Evolutionary conservation across 2,888 invertebrate genomes (phyloP), one percentile per base, ranked within the genome.

Genomic region (Agrotis puta): DNA sequence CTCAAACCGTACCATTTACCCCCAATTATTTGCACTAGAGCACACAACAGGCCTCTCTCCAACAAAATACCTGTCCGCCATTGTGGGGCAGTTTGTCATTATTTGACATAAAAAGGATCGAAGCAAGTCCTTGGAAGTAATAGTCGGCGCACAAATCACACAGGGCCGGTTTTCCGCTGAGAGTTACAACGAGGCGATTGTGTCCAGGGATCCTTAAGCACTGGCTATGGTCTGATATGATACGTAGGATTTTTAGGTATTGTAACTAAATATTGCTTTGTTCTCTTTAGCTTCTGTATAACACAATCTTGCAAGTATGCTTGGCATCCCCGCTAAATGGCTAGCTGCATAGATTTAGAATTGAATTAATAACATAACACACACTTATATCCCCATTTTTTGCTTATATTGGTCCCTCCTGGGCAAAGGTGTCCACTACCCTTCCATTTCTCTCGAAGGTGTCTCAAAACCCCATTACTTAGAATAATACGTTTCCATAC

Each of bases 61-160:
- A 47, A 75, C 76, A 58, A 70, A 61, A 71, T 82, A 72, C 82
- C 82, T 81, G 79, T 72, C 61, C 50, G 24, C 75, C 64, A 80
- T 77, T 77, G 74, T 81, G 45, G 27, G 57, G 58, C 59, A 64
- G 68, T 75, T 79, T 79, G 75, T 81, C 82, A 76, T 81, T 82
- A 82, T 76, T 76, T 79, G 76, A 76, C 76, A 71, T 68, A 72
- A 78, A 79, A 79, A 70, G 82, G 82, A 70, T 68, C 66, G 63
- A 67, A 66, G 64, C 71, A 63, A 70, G 65, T 67, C 76, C 72
- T 72, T 82, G 70, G 57, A 57, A 64, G 64, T 79, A 74, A 81
- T 81, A 78, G 74, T 70, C 24, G 51, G 48, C n/a, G 18, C 63
- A 65, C 63, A 77, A 70, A 67, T 77, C 68, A 64, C 57, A 69